A percentile compares a stretch with the other conserved stretches of the same genome.
These are phyloP conservation scores for Atrina japonica DNA, from an alignment of 2,888 invertebrate species.

Conservation along the genomic window DNA sequence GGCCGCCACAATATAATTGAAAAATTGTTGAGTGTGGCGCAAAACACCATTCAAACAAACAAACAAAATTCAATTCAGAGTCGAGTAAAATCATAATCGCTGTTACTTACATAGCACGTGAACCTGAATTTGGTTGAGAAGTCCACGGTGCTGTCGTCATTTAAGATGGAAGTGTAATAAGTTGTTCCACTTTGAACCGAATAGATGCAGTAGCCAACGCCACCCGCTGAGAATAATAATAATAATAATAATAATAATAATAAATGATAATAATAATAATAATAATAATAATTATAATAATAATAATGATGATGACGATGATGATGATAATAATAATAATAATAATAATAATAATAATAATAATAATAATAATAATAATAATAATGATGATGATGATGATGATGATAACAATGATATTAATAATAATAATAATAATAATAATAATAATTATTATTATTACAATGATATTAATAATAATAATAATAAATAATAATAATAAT, in stretches of 20 bases:
- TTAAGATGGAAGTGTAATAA: conserved; percentile 22
- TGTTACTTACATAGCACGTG: conserved; percentile 35
- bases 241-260: neutral
- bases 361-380: neutral
- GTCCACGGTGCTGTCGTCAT: conserved; percentile 24
- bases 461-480: conserved; percentile 11
- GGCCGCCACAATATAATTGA: no score
- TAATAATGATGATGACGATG: conserved; percentile 12
- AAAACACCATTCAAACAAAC: neutral
- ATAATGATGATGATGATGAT: conserved; percentile 14
- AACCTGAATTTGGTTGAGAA: conserved; percentile 31
- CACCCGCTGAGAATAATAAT: conserved; percentile 24
- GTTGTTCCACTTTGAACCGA: conserved; percentile 25
- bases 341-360: neutral
- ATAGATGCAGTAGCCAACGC: conserved; percentile 20
- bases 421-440: neutral
- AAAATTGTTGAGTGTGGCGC: no score
- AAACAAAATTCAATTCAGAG: neutral
- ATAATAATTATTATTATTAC: no score
- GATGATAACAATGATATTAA: neutral
- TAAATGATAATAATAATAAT: neutral
- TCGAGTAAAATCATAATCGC: neutral
- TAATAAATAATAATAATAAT: neutral
- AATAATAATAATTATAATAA: neutral
- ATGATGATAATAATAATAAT: neutral